These are phyloP conservation scores for Perccottus glenii DNA, from an alignment of 2,113 vertebrate species.

Conservation along the genomic window DNA sequence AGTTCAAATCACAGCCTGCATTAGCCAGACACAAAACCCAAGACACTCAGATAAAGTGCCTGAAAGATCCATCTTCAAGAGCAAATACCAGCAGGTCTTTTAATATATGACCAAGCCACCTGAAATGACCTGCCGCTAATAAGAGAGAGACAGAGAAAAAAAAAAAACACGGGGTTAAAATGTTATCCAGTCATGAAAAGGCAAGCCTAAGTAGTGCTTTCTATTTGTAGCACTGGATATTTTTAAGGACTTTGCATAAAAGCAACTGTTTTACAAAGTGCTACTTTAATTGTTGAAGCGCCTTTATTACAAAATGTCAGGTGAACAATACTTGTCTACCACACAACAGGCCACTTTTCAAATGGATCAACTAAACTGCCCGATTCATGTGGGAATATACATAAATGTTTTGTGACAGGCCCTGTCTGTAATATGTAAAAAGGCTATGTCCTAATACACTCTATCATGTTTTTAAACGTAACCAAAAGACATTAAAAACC, in stretches of 20 bases:
- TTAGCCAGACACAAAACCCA: constrained; percentile 23
- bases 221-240: constrained; percentile 1
- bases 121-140: constrained; percentile 21
- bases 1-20: constrained; percentile 1
- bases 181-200: neutral
- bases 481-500: no score
- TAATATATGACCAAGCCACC: constrained; percentile 43
- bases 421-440: no score
- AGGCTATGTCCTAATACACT: no score
- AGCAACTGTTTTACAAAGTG: neutral
- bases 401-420: neutral
- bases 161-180: neutral
- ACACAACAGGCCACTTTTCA: constrained; percentile 3
- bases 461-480: no score
- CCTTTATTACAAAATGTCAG: constrained; percentile 6
- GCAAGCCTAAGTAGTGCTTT: neutral
- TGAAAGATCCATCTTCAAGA: constrained; percentile 48
- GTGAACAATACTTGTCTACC: constrained; percentile 7
- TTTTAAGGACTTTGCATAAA: constrained; percentile 10
- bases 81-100: constrained; percentile 57
- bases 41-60: constrained; percentile 40
- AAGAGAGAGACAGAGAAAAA: constrained; percentile 4
- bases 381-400: neutral
- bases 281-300: neutral
- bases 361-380: neutral